Evolutionary conservation across 2,113 vertebrate species (phyloP).

Genomic region (Callaeas wilsoni): DNA sequence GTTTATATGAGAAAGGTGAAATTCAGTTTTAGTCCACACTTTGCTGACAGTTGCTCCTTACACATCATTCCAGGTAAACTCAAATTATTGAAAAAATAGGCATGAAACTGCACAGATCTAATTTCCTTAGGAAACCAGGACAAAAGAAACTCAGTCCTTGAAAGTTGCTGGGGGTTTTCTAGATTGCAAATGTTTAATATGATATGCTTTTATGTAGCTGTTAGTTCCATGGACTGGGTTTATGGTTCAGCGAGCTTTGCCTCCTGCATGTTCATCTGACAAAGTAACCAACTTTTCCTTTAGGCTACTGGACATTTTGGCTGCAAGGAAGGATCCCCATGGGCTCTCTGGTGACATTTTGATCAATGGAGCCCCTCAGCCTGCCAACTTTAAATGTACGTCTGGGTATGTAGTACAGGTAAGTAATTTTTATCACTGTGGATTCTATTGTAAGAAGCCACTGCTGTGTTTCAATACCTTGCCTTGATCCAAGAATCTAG

Average conservation of each 20-base stretch:
- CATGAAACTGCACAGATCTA: neutral
- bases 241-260: neutral
- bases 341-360: constrained; percentile 83
- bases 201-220: neutral
- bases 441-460: neutral
- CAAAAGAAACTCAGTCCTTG: neutral
- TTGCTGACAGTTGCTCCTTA: neutral
- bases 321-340: constrained; percentile 78
- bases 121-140: neutral
- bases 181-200: neutral
- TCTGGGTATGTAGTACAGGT: constrained; percentile 96
- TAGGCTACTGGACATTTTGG: constrained; percentile 76
- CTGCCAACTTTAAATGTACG: constrained; percentile 90
- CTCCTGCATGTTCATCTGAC: neutral
- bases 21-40: neutral
- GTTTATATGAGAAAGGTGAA: neutral
- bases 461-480: neutral
- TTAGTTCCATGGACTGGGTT: fast-evolving
- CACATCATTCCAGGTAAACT: neutral
- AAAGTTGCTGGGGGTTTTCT: neutral
- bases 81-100: neutral
- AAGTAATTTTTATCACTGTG: neutral
- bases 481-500: neutral
- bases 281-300: neutral
- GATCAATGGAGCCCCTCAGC: constrained; percentile 85